A percentile compares a stretch with the other conserved stretches of the same genome.
These are phyloP conservation scores for Myotis myotis DNA, from an alignment of 2,797 vertebrate species.

Conservation along the genomic window DNA sequence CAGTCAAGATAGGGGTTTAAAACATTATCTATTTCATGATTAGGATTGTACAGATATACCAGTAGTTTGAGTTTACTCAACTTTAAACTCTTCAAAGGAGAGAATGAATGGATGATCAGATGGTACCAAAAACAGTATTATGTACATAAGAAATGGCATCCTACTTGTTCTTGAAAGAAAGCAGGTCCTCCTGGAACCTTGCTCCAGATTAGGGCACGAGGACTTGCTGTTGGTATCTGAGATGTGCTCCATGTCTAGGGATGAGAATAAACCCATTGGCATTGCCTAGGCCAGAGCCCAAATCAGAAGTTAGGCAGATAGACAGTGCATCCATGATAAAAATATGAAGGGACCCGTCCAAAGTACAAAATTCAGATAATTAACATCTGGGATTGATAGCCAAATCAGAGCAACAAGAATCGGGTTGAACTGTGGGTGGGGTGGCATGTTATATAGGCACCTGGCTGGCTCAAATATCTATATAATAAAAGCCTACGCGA, in stretches of 20 bases:
- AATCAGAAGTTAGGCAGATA: slow-evolving; percentile 10
- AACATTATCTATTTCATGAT: not conserved
- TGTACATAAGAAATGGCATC: not conserved
- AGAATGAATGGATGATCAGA: not conserved
- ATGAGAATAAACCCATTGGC: not conserved
- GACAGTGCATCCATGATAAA: not conserved
- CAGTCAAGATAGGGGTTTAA: not conserved
- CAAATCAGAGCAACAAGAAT: slow-evolving; percentile 6
- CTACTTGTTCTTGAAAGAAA: not conserved
- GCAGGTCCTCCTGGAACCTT: not conserved
- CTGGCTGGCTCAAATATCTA: not conserved
- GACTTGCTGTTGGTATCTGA: not conserved
- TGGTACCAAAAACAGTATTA: not conserved
- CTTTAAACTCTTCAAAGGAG: not conserved
- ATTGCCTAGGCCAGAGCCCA: not conserved
- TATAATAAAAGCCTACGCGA: too few relatives aligned
- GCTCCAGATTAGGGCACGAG: not conserved
- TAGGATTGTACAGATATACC: not conserved
- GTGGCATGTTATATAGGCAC: not conserved
- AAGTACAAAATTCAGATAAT: not conserved
- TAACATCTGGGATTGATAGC: not conserved
- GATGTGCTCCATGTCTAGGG: not conserved
- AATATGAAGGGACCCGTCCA: not conserved
- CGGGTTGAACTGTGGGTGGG: not conserved
- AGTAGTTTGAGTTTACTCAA: slow-evolving; percentile 29